phyloP scores from a whole-genome alignment of 2,113 vertebrate species.

The Thalassoma bifasciatum region DNA sequence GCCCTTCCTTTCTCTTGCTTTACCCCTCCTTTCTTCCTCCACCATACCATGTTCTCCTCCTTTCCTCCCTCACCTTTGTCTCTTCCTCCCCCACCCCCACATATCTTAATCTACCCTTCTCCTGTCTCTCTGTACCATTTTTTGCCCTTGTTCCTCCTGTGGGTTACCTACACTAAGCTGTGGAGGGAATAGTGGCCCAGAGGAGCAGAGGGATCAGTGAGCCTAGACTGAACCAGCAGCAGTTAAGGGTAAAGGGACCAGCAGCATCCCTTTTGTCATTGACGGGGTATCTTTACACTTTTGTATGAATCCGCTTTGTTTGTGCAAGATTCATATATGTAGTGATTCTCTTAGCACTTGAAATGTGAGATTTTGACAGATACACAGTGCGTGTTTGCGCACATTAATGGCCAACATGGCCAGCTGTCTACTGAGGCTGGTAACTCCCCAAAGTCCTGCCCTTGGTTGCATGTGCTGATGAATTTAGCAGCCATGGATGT shows the following conservation, averaged over 20 bases:
- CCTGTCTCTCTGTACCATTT: constrained; percentile 24
- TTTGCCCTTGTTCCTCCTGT: constrained; percentile 57
- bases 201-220: constrained; percentile 50
- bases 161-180: constrained; percentile 44
- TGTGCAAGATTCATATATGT: not conserved
- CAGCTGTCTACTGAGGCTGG: constrained; percentile 61
- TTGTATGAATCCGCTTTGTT: too few species aligned
- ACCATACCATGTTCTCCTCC: constrained; percentile 19
- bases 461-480: constrained; percentile 65
- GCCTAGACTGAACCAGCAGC: constrained; percentile 27
- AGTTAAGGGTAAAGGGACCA: constrained; percentile 21
- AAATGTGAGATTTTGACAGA: constrained; percentile 8
- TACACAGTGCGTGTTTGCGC: constrained; percentile 15
- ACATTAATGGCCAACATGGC: constrained; percentile 41
- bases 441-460: constrained; percentile 62
- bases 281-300: not conserved
- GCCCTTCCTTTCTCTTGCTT: constrained; percentile 37
- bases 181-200: constrained; percentile 43
- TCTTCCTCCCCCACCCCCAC: constrained; percentile 38
- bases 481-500: constrained; percentile 62
- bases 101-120: constrained; percentile 59
- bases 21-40: constrained; percentile 5
- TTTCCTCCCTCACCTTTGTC: constrained; percentile 9
- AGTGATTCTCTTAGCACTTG: not conserved
- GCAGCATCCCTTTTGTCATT: not conserved